phyloP scores from a whole-genome alignment of 2,113 vertebrate genomes.

The Sinocyclocheilus rhinocerous region DNA sequence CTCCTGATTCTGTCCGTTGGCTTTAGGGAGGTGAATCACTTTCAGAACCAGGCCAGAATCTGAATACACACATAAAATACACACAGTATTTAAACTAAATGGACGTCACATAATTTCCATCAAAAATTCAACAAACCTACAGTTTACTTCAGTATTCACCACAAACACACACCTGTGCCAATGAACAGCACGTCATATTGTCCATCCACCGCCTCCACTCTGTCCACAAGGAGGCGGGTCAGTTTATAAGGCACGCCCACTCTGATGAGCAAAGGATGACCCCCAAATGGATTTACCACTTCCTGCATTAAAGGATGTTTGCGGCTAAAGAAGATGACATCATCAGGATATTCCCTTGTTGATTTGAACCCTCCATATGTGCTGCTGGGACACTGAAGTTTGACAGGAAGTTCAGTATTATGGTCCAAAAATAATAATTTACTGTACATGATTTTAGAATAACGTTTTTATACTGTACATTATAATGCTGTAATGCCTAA shows the following conservation, averaged over 20 bases:
- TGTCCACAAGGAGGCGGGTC: slow-evolving; percentile 78
- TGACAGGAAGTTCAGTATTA: neutral
- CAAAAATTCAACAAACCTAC: no score
- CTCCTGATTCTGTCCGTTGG: slow-evolving; percentile 71
- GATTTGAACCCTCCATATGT: slow-evolving; percentile 81
- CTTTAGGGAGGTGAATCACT: slow-evolving; percentile 74
- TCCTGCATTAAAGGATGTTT: slow-evolving; percentile 79
- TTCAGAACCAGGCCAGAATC: slow-evolving; percentile 81
- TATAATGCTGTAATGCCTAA: no score
- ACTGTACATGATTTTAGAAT: no score
- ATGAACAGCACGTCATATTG: slow-evolving; percentile 82
- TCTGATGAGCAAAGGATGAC: slow-evolving; percentile 78
- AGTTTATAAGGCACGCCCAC: slow-evolving; percentile 80
- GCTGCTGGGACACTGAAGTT: slow-evolving; percentile 79
- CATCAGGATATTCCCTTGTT: slow-evolving; percentile 80
- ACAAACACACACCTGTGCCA: slow-evolving; percentile 72
- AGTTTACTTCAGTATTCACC: neutral
- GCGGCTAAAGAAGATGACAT: slow-evolving; percentile 83
- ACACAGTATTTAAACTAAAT: neutral
- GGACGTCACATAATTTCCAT: neutral
- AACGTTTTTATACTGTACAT: no score
- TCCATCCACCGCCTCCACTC: slow-evolving; percentile 79
- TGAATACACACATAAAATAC: neutral
- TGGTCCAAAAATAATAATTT: neutral
- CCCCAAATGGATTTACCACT: slow-evolving; percentile 74